Percentiles rank a stretch among this genome's conserved stretches.
Evolutionary conservation across 2,888 invertebrate species (phyloP).

Genomic region (Luffia ferchaultella): DNA sequence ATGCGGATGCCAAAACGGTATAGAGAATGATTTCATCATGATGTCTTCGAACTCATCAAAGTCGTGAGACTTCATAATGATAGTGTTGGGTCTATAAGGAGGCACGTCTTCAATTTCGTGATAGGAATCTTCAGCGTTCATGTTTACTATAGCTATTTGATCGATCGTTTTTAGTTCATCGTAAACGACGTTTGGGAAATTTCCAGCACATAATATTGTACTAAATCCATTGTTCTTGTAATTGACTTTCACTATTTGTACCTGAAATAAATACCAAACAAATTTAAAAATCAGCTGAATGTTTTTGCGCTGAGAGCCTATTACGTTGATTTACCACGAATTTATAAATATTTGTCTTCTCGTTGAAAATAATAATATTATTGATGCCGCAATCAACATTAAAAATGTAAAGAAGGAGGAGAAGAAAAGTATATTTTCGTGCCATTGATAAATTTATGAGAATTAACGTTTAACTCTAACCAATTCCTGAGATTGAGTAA

Average conservation of each 20-base stretch:
- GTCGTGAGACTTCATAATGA: slow-evolving; percentile 28
- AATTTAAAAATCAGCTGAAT: too few species aligned
- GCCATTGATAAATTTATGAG: too few species aligned
- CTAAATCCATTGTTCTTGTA: slow-evolving; percentile 36
- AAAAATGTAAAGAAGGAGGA: too few species aligned
- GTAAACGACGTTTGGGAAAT: slow-evolving; percentile 32
- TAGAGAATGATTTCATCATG: slow-evolving; percentile 23
- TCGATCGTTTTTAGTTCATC: slow-evolving; percentile 17
- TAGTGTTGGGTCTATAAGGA: slow-evolving; percentile 29
- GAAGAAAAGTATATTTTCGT: too few species aligned
- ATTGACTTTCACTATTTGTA: slow-evolving; percentile 27
- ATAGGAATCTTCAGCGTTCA: slow-evolving; percentile 24
- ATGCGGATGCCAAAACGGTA: slow-evolving; percentile 39
- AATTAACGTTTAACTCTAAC: too few species aligned
- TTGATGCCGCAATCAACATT: too few species aligned
- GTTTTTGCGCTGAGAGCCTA: too few species aligned
- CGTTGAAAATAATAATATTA: too few species aligned
- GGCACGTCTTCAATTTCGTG: slow-evolving; percentile 28
- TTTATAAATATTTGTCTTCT: too few species aligned
- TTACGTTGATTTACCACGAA: too few species aligned
- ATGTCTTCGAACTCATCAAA: slow-evolving; percentile 31
- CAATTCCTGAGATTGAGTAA: too few species aligned
- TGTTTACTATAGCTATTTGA: slow-evolving; percentile 25
- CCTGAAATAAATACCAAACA: too few species aligned
- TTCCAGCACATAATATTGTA: slow-evolving; percentile 33